phyloP scores from a whole-genome alignment of 2,888 invertebrate species.

The Drosophila percnosoma region DNA sequence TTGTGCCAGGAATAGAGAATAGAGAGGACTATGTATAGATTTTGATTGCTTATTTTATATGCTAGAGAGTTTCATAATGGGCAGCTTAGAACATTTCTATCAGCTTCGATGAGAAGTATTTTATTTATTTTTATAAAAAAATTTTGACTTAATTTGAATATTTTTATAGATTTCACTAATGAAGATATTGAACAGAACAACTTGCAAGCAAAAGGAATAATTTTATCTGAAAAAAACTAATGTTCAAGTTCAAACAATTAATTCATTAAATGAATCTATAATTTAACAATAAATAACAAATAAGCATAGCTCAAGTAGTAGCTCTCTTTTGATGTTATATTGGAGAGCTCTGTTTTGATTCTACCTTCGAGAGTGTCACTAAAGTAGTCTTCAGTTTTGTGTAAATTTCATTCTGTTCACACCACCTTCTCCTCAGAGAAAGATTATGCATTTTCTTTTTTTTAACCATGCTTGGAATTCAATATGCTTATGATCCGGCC shows the following conservation, averaged over 20 bases:
- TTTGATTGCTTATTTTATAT: conserved; percentile 32
- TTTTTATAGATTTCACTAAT: not conserved
- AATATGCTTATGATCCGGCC: conserved; percentile 10
- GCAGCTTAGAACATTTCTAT: not conserved
- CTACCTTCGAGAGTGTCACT: not conserved
- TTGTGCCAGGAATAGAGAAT: conserved; percentile 9
- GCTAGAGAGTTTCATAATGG: not conserved
- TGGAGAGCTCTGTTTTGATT: not conserved
- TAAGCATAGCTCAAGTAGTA: rapidly evolving
- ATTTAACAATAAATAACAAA: not conserved
- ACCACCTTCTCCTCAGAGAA: not conserved
- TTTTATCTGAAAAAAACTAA: not conserved
- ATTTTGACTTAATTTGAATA: not conserved
- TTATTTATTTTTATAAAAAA: not conserved
- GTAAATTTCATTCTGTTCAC: not conserved
- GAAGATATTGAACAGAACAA: not conserved
- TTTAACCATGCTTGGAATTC: not conserved
- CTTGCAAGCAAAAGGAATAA: not conserved
- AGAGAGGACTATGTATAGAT: conserved; percentile 1
- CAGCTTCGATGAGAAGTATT: not conserved
- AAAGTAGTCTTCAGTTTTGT: conserved; percentile 1
- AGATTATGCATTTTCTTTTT: conserved; percentile 3
- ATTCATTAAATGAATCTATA: not conserved
- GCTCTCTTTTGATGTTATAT: not conserved
- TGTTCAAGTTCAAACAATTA: not conserved